Evolutionary conservation across 2,888 invertebrate species (phyloP), one percentile per base, ranked within the genome.

Genomic region (Napeogenes inachia): DNA sequence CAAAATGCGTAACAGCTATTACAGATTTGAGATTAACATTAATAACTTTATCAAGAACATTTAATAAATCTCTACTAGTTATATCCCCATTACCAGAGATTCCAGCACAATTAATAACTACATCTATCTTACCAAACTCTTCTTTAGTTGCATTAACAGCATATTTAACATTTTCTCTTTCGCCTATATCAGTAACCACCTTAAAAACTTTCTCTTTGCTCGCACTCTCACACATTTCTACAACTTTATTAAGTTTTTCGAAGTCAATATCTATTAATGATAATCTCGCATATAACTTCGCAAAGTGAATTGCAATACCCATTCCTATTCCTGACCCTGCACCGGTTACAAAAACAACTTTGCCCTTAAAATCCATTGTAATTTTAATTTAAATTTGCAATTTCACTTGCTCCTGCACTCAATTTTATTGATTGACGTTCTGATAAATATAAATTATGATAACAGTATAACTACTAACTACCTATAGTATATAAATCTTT

Each of bases 11-110:
- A 0, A 80, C 35, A 30, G 71, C 65, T 30, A 80, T 74, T 3
- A 75, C 63, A 13, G 80, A 71, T 65, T 81, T 73, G 35, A 82
- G 63, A 69, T 81, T 82, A 0, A 72, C 67, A n/a, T 71, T 61
- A 58, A 78, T 69, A 2, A 77, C 60, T 21, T 68, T 69, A 58
- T 82, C 82, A 54, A 66, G 81, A 30, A 66, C 56, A 62, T 73
- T 65, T 60, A 82, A 68, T 0, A 75, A 13, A 56, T 76, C 63
- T 4, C 68, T 46, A 67, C 75, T 74, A 3, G 73, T 45, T 45
- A 80, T 73, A 54, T 65, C 63, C 3, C 56, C 68, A 55, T 78
- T 70, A 45, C 71, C 71, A 62, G 75, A 78, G 30, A 42, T 45
- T 3, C 57, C 61, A 13, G 57, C 57, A 32, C 61, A 57, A 13